Evolutionary conservation across 2,113 vertebrate species (phyloP).

Genomic region (Aleadryas rufinucha): DNA sequence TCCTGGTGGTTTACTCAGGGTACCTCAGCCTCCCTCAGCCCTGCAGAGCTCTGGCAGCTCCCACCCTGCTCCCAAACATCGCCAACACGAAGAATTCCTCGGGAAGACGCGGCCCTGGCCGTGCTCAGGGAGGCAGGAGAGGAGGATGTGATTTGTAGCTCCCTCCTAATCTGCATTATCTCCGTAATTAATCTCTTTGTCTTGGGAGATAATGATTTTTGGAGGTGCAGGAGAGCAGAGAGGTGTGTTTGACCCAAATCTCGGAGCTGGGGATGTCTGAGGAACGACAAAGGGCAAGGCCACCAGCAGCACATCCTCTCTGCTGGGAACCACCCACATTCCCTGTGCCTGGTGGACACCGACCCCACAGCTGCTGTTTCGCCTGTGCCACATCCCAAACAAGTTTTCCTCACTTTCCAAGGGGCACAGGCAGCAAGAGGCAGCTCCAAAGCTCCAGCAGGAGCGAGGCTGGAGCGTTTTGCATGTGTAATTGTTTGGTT

Average conservation of each 20-base stretch:
- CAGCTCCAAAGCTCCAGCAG: neutral
- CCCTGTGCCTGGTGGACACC: neutral
- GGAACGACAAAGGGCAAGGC: neutral
- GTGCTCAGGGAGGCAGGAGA: neutral
- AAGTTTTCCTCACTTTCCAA: neutral
- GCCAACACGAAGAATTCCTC: neutral
- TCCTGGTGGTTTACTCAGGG: neutral
- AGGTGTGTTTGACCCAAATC: neutral
- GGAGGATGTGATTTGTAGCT: neutral
- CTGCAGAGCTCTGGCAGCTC: neutral
- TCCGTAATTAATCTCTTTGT: conserved; percentile 27
- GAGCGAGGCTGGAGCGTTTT: neutral
- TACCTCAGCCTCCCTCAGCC: neutral
- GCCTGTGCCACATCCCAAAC: neutral
- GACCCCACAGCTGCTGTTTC: neutral
- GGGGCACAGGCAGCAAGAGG: neutral
- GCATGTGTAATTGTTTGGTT: neutral
- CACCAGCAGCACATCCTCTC: neutral
- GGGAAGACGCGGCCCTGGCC: neutral
- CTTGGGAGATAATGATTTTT: conserved; percentile 31
- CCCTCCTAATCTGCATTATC: conserved; percentile 11
- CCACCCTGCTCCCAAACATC: neutral
- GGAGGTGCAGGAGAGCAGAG: neutral
- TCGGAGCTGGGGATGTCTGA: neutral
- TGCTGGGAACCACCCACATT: neutral